A percentile compares a stretch with the other conserved stretches of the same genome.
phyloP scores from a whole-genome alignment of 1,140 invertebrate species.

The Cephus cinctus region DNA sequence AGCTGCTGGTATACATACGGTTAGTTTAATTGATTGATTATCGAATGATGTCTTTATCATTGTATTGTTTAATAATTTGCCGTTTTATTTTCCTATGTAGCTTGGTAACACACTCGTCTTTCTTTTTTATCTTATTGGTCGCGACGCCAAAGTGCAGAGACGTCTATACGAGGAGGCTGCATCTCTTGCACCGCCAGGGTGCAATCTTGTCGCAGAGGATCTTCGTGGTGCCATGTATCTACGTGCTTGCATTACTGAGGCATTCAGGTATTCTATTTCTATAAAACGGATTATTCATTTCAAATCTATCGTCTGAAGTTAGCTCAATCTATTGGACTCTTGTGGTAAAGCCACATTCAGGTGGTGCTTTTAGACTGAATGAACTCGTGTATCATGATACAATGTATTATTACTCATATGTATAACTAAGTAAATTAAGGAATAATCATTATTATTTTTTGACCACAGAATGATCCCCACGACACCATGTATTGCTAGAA shows the following conservation, averaged over 20 bases:
- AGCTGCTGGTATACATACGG: slow-evolving; percentile 82
- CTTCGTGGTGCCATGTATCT: slow-evolving; percentile 72
- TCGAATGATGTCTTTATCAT: too few relatives aligned
- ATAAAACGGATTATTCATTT: too few relatives aligned
- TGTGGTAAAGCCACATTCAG: too few relatives aligned
- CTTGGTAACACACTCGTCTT: slow-evolving; percentile 81
- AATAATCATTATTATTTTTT: too few relatives aligned
- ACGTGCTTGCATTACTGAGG: slow-evolving; percentile 83
- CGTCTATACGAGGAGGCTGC: slow-evolving; percentile 74
- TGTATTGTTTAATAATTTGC: slow-evolving; percentile 1
- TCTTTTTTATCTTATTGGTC: slow-evolving; percentile 73
- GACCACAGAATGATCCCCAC: slow-evolving; percentile 72
- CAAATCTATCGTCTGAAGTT: too few relatives aligned
- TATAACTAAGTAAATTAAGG: too few relatives aligned
- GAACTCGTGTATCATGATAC: too few relatives aligned
- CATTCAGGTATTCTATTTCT: slow-evolving; percentile 69
- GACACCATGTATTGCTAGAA: slow-evolving; percentile 77
- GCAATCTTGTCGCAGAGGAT: slow-evolving; percentile 60
- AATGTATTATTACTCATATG: too few relatives aligned
- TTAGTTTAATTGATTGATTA: slow-evolving; percentile 43
- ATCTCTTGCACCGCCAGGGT: slow-evolving; percentile 58
- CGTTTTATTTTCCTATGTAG: slow-evolving; percentile 47
- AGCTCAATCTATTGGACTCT: too few relatives aligned
- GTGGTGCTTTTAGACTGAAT: too few relatives aligned
- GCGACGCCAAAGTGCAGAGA: slow-evolving; percentile 67